These are phyloP conservation scores for Aradus depressus DNA, from an alignment of 2,888 invertebrate genomes.

Conservation along the genomic window DNA sequence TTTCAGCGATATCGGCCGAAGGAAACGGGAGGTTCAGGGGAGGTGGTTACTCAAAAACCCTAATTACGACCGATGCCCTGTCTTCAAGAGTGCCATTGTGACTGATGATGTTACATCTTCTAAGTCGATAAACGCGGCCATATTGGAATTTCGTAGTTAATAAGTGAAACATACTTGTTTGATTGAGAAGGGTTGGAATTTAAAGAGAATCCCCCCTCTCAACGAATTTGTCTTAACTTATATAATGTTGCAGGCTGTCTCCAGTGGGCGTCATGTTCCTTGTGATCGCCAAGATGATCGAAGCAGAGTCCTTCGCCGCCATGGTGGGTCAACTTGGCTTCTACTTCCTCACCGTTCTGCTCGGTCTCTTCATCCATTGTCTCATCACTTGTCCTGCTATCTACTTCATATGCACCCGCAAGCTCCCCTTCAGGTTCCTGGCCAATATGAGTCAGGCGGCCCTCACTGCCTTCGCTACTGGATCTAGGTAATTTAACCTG, in stretches of 20 bases:
- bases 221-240: too few relatives aligned
- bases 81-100: too few relatives aligned
- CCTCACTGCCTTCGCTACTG: constrained; percentile 92
- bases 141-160: too few relatives aligned
- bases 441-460: constrained; percentile 80
- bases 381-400: constrained; percentile 79
- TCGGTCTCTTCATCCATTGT: constrained; percentile 86
- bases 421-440: constrained; percentile 69
- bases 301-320: constrained; percentile 73
- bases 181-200: too few relatives aligned
- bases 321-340: constrained; percentile 78
- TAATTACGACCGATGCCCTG: too few relatives aligned
- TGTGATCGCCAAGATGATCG: constrained; percentile 81
- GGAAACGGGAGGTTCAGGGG: too few relatives aligned
- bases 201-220: too few relatives aligned
- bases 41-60: too few relatives aligned
- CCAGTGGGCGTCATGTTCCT: constrained; percentile 82
- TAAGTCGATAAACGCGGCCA: too few relatives aligned
- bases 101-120: too few relatives aligned
- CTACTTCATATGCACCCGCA: constrained; percentile 70
- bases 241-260: constrained; percentile 66
- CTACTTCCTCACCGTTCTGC: constrained; percentile 84
- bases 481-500: constrained; percentile 65
- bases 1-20: too few relatives aligned
- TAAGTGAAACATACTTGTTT: too few relatives aligned